Percentiles rank a stretch among this genome's conserved stretches.
Evolutionary conservation across 2,113 vertebrate species (phyloP).

Genomic region (Oreochromis tanganicae): DNA sequence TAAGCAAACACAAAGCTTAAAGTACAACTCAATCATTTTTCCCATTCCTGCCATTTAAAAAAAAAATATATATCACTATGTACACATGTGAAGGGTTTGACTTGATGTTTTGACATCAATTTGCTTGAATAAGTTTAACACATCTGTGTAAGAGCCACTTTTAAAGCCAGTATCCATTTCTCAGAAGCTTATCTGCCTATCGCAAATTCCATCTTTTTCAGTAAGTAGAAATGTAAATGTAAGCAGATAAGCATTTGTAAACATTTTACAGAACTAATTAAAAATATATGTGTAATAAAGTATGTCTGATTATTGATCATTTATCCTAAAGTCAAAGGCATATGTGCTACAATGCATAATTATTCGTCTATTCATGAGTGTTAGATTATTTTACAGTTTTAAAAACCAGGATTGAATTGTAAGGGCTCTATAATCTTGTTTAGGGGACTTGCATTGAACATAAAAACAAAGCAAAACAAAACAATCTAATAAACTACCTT

Average conservation of each 20-base stretch:
- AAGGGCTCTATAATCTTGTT: background rate
- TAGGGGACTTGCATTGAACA: background rate
- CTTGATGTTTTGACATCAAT: background rate
- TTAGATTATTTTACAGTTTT: background rate
- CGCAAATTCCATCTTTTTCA: background rate
- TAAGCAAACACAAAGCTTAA: background rate
- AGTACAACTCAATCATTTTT: background rate
- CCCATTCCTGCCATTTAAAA: background rate
- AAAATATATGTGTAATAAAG: background rate
- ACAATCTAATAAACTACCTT: background rate
- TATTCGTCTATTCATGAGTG: background rate
- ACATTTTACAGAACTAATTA: background rate
- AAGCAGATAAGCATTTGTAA: background rate
- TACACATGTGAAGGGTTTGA: background rate
- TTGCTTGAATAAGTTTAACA: background rate
- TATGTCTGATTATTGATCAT: background rate
- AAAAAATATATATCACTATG: rapidly evolving
- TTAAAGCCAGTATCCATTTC: background rate
- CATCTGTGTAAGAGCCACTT: background rate
- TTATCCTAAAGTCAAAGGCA: background rate
- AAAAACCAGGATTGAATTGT: background rate
- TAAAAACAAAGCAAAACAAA: background rate
- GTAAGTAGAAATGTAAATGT: background rate
- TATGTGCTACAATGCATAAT: background rate
- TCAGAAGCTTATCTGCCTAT: background rate